These are phyloP conservation scores for Acanthiza pusilla DNA, from an alignment of 2,797 vertebrate species.

Conservation along the genomic window DNA sequence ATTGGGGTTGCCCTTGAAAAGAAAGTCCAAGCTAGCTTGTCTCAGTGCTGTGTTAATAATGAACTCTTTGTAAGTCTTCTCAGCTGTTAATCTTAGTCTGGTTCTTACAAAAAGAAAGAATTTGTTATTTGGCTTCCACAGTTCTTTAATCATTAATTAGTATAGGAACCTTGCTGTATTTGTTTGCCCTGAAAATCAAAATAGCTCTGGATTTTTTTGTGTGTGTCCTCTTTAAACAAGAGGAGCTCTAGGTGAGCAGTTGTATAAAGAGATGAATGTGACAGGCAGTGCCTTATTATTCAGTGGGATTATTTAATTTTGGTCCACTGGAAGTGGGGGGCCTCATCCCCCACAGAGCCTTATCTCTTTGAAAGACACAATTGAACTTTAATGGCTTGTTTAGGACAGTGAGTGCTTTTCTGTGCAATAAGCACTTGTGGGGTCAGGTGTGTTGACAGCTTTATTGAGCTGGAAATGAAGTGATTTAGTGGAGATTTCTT, in stretches of 20 bases:
- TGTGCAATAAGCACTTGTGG: neutral
- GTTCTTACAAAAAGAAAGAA: neutral
- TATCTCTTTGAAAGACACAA: neutral
- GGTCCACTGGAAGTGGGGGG: neutral
- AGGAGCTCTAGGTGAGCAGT: neutral
- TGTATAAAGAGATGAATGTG: neutral
- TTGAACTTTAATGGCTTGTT: neutral
- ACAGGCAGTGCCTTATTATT: neutral
- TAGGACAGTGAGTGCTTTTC: neutral
- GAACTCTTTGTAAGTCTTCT: constrained; percentile 29
- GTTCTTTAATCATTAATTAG: constrained; percentile 7
- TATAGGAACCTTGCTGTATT: neutral
- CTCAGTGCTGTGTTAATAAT: constrained; percentile 20
- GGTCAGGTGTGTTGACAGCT: neutral
- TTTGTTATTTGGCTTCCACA: neutral
- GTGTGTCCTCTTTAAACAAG: neutral
- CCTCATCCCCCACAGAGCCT: neutral
- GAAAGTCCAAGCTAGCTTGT: neutral
- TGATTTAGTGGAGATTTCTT: neutral
- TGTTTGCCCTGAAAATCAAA: neutral
- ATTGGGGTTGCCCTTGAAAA: constrained; percentile 38
- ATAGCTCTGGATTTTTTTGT: neutral
- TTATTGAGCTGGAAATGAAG: neutral
- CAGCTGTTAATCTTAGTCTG: constrained; percentile 3
- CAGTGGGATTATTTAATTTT: neutral